These are phyloP conservation scores for Cardiocondyla obscurior DNA, from an alignment of 1,140 invertebrate species.

Conservation along the genomic window DNA sequence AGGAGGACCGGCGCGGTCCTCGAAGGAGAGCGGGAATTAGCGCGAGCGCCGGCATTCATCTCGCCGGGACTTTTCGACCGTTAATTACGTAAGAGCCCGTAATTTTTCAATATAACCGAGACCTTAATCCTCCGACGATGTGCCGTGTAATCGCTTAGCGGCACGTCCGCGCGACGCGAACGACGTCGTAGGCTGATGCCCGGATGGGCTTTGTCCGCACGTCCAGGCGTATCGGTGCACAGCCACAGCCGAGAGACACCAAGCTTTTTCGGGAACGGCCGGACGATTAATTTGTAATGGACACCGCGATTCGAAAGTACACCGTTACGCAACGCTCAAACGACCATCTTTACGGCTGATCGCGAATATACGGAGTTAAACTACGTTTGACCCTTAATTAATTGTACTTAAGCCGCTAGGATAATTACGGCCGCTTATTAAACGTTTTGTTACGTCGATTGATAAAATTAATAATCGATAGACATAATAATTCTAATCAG, in stretches of 20 bases:
- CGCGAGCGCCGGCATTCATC: slow-evolving; percentile 56
- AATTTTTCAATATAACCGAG: slow-evolving; percentile 67
- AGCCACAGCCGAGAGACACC: not conserved
- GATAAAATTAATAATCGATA: not conserved
- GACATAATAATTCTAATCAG: too few species aligned
- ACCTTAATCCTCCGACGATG: slow-evolving; percentile 42
- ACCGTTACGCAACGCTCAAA: not conserved
- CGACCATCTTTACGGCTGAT: not conserved
- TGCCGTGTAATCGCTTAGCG: slow-evolving; percentile 38
- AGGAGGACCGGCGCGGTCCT: not conserved
- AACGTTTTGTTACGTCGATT: not conserved
- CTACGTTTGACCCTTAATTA: not conserved
- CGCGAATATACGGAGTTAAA: too few species aligned
- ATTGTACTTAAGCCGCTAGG: too few species aligned
- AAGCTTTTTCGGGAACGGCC: slow-evolving; percentile 3
- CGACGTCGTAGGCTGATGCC: not conserved
- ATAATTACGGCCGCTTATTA: not conserved
- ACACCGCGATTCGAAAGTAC: not conserved
- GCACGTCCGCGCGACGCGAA: not conserved
- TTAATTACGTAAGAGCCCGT: slow-evolving; percentile 63
- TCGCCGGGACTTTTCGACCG: slow-evolving; percentile 50
- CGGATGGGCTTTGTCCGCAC: slow-evolving; percentile 28
- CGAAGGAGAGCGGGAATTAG: slow-evolving; percentile 52
- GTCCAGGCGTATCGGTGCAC: not conserved
- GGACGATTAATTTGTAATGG: slow-evolving; percentile 34